Conservation (phyloP, 2,113 vertebrate species). For the Larimichthys crocea region DNA sequence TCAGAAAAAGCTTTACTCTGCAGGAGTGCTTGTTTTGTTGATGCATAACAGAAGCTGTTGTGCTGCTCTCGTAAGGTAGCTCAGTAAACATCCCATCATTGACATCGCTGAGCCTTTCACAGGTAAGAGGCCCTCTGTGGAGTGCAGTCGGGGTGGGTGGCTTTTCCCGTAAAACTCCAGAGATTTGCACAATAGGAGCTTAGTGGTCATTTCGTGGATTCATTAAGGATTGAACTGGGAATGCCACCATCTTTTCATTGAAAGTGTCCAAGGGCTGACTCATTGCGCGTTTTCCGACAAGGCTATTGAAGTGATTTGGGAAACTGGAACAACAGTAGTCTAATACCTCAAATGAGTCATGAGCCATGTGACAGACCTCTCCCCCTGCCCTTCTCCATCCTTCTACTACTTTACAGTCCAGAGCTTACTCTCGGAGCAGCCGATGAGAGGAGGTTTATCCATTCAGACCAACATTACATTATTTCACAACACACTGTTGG, state of each 20-base stretch:
- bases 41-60: constrained; percentile 24
- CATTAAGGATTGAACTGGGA: constrained; percentile 35
- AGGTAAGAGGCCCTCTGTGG: constrained; percentile 53
- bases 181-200: constrained; percentile 63
- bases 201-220: constrained; percentile 53
- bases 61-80: constrained; percentile 15
- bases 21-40: constrained; percentile 23
- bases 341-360: constrained; percentile 68
- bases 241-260: constrained; percentile 57
- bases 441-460: constrained; percentile 21
- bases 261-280: constrained; percentile 59
- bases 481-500: constrained; percentile 12
- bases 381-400: neutral
- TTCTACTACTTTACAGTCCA: constrained; percentile 15
- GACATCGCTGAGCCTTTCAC: constrained; percentile 32
- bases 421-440: neutral
- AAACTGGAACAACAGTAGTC: constrained; percentile 48
- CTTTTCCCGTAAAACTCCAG: constrained; percentile 54
- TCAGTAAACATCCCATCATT: constrained; percentile 40
- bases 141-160: constrained; percentile 8
- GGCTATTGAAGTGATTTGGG: constrained; percentile 43
- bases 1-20: constrained; percentile 24
- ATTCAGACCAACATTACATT: constrained; percentile 30
- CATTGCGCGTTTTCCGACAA: constrained; percentile 53
- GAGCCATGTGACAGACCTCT: constrained; percentile 29